Evolutionary conservation across 2,113 vertebrate species (phyloP).

Genomic region (Alligator sinensis): DNA sequence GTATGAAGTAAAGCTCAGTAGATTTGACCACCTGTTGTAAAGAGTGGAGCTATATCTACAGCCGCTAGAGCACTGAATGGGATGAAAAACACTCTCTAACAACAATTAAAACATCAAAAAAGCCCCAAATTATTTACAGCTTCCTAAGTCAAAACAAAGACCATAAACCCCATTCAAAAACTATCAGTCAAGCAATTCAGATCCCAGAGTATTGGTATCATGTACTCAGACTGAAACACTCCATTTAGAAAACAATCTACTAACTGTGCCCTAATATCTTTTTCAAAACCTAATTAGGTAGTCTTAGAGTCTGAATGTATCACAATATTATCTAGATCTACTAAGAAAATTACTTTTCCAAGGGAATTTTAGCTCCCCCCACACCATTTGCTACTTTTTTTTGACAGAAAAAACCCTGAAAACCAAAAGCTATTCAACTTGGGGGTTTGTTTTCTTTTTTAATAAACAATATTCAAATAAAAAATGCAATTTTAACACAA

Average conservation of each 20-base stretch:
- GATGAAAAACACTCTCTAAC: background rate
- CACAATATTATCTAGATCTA: too few relatives aligned
- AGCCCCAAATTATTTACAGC: background rate
- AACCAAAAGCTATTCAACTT: too few relatives aligned
- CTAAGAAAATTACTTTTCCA: too few relatives aligned
- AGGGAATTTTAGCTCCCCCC: too few relatives aligned
- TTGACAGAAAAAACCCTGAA: too few relatives aligned
- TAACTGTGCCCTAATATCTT: background rate
- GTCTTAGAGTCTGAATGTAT: too few relatives aligned
- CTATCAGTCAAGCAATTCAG: background rate
- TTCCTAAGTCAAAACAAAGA: background rate
- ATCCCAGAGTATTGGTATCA: background rate
- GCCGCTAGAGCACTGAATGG: background rate
- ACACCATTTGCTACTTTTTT: too few relatives aligned
- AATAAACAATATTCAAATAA: too few relatives aligned
- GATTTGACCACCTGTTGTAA: background rate
- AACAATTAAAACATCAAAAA: background rate
- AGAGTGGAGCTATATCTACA: background rate
- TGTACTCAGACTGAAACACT: background rate
- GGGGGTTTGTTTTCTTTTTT: too few relatives aligned
- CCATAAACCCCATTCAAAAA: background rate
- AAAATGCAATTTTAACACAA: too few relatives aligned
- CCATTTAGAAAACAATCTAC: background rate
- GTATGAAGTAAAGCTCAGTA: background rate
- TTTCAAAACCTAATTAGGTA: background rate